Percentiles rank a stretch among this genome's conserved stretches.
Evolutionary conservation across 2,888 invertebrate genomes (phyloP).

Genomic region (Eupithecia inturbata): DNA sequence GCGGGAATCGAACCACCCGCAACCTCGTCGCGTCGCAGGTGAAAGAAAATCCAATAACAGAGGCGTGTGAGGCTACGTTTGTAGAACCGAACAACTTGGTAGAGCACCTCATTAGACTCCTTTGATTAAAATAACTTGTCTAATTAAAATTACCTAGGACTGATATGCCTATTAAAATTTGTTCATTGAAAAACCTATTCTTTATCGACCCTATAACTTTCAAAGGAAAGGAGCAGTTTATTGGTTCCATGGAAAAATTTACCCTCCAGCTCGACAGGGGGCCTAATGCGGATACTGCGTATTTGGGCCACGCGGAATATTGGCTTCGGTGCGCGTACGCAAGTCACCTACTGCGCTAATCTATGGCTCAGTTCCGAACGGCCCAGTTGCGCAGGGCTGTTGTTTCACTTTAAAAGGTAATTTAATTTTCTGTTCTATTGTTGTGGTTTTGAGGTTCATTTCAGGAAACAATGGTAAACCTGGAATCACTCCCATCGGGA

Average conservation of each 20-base stretch:
- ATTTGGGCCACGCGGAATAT: slow-evolving; percentile 70
- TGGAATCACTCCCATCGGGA: too few relatives aligned
- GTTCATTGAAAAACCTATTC: neutral
- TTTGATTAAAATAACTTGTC: neutral
- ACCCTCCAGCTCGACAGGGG: slow-evolving; percentile 40
- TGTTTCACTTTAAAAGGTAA: neutral
- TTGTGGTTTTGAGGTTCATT: neutral
- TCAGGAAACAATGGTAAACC: neutral
- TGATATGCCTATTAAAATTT: too few relatives aligned
- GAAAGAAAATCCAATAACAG: too few relatives aligned
- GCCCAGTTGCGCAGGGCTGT: slow-evolving; percentile 52
- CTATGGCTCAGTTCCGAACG: slow-evolving; percentile 57
- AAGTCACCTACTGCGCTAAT: slow-evolving; percentile 4
- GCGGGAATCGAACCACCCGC: too few relatives aligned
- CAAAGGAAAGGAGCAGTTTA: neutral
- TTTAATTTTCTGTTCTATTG: neutral
- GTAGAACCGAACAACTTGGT: too few relatives aligned
- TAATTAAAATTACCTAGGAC: neutral
- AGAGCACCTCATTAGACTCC: neutral
- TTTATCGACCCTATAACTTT: neutral
- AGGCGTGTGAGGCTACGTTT: too few relatives aligned
- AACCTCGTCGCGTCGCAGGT: too few relatives aligned
- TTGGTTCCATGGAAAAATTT: slow-evolving; percentile 16
- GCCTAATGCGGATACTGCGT: slow-evolving; percentile 67
- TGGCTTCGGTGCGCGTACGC: slow-evolving; percentile 49